Percentiles rank a stretch among this genome's conserved stretches.
Conservation (phyloP, 2,888 invertebrate genomes). For the Onthophagus sagittarius region DNA sequence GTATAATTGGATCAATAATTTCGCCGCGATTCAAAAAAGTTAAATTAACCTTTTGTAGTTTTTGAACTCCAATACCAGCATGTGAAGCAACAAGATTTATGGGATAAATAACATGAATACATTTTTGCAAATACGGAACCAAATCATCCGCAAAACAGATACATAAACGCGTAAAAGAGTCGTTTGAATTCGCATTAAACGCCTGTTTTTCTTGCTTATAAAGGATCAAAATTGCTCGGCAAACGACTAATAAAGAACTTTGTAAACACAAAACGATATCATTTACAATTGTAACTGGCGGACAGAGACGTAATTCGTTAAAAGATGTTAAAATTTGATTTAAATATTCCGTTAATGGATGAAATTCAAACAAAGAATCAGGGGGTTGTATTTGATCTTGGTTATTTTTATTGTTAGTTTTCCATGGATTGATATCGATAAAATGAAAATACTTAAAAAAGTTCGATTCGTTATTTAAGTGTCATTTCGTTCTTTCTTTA, state of each 20-base stretch:
- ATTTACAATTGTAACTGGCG: constrained; percentile 73
- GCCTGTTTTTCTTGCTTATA: constrained; percentile 83
- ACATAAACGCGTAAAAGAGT: constrained; percentile 75
- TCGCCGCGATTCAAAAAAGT: constrained; percentile 56
- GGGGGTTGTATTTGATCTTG: constrained; percentile 66
- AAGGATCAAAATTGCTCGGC: constrained; percentile 65
- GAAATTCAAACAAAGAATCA: constrained; percentile 78
- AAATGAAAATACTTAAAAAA: too few relatives aligned
- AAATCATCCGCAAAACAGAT: constrained; percentile 77
- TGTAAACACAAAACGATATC: constrained; percentile 68
- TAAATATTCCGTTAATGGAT: constrained; percentile 85
- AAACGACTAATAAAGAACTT: constrained; percentile 65
- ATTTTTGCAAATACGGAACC: constrained; percentile 78
- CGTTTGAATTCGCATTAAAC: constrained; percentile 71
- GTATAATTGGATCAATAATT: constrained; percentile 58
- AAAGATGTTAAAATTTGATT: constrained; percentile 78
- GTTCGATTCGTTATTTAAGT: too few relatives aligned
- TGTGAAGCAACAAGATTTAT: constrained; percentile 67
- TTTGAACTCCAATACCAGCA: constrained; percentile 70
- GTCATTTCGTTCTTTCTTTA: too few relatives aligned
- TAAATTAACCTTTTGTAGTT: constrained; percentile 70
- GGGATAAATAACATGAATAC: constrained; percentile 77
- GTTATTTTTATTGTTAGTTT: constrained; percentile 40
- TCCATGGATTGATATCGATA: too few relatives aligned
- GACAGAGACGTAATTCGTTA: constrained; percentile 80